Conservation (phyloP, 2,797 vertebrate genomes). For the Cheirogaleus major region DNA sequence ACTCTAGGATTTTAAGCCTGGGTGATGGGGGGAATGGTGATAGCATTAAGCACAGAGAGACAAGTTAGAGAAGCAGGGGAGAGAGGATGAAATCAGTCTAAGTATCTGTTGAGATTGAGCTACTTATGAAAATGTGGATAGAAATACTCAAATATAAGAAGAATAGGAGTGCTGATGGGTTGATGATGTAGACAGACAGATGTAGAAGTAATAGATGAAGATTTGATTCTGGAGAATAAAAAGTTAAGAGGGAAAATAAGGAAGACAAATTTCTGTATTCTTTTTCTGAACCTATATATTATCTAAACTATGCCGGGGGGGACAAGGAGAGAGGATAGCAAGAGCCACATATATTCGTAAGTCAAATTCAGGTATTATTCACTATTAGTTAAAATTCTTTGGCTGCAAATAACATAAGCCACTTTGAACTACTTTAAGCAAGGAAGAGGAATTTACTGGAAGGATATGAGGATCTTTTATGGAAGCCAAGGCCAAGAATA, state of each 20-base stretch:
- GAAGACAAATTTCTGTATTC: background rate
- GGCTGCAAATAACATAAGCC: background rate
- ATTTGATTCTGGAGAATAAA: conserved; percentile 17
- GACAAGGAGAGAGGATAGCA: background rate
- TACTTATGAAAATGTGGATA: background rate
- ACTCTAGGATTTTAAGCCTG: background rate
- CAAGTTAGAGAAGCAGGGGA: conserved; percentile 29
- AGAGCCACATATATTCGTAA: background rate
- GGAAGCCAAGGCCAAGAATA: background rate
- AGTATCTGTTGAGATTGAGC: background rate
- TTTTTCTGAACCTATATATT: background rate
- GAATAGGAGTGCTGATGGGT: background rate
- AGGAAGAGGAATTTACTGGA: background rate
- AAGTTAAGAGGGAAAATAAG: background rate
- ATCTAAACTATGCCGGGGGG: background rate
- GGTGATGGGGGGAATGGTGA: background rate
- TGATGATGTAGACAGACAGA: background rate
- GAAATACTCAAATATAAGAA: background rate
- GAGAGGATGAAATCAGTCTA: background rate
- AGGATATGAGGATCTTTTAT: background rate
- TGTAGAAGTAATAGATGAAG: background rate
- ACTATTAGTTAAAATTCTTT: conserved; percentile 13
- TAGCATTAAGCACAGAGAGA: background rate
- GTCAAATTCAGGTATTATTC: background rate
- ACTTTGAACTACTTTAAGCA: conserved; percentile 30